phyloP scores from a whole-genome alignment of 2,113 vertebrate genomes.

The Phalacrocorax pelagicus region DNA sequence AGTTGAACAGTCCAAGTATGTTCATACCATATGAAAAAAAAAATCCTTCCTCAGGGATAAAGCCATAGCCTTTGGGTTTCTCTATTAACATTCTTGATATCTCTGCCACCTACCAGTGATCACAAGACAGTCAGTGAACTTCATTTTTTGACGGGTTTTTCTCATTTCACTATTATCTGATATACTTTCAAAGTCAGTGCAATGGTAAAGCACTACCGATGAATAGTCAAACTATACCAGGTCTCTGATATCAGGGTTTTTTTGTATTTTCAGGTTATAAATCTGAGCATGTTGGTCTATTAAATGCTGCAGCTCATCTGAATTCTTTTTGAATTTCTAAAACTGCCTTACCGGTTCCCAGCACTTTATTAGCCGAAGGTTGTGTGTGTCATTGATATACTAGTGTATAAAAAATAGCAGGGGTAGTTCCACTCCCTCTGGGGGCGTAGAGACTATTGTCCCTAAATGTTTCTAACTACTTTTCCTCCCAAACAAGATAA shows the following conservation, averaged over 20 bases:
- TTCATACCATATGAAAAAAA: neutral
- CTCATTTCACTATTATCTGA: neutral
- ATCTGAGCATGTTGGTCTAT: neutral
- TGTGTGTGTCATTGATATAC: neutral
- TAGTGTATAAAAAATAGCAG: neutral
- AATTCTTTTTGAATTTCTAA: neutral
- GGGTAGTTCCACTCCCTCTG: neutral
- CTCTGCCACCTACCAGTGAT: neutral
- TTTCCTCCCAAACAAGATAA: neutral
- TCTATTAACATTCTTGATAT: neutral
- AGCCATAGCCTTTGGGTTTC: neutral
- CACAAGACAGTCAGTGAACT: neutral
- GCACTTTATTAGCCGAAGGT: neutral
- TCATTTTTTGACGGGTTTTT: neutral
- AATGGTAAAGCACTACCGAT: neutral
- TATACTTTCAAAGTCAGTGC: neutral
- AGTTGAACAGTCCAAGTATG: neutral
- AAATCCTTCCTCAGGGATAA: neutral
- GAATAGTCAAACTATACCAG: neutral
- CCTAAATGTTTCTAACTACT: neutral
- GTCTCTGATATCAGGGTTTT: fast-evolving
- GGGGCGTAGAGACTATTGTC: neutral
- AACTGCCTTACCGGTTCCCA: neutral
- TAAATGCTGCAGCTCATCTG: neutral
- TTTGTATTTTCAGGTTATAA: neutral